Evolutionary conservation across 2,888 invertebrate species (phyloP).

Genomic region (Chelonus formosanus): DNA sequence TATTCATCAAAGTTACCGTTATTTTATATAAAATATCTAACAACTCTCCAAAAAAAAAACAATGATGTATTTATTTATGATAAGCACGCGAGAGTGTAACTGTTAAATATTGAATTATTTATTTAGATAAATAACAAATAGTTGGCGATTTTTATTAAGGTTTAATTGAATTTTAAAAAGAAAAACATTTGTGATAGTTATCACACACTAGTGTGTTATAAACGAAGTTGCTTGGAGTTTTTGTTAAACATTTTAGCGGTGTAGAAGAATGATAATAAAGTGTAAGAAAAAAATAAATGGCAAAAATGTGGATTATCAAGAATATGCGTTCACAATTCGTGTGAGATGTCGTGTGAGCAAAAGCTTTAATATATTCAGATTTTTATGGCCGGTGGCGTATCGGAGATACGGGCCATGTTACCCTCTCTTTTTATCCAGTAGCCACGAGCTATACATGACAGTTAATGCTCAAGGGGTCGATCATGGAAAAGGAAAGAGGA

Average conservation of each 20-base stretch:
- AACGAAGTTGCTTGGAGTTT: too few relatives aligned
- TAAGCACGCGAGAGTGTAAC: background rate
- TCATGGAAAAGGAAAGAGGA: too few relatives aligned
- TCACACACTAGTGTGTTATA: too few relatives aligned
- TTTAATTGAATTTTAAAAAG: too few relatives aligned
- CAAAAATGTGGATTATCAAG: slow-evolving; percentile 42
- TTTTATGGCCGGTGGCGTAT: slow-evolving; percentile 63
- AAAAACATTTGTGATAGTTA: too few relatives aligned
- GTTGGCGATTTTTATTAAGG: too few relatives aligned
- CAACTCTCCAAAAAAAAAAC: background rate
- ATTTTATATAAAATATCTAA: slow-evolving; percentile 10
- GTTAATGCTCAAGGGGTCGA: background rate
- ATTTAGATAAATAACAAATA: too few relatives aligned
- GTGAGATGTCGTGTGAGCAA: slow-evolving; percentile 59
- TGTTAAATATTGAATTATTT: too few relatives aligned
- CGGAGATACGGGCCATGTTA: slow-evolving; percentile 51
- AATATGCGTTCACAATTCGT: slow-evolving; percentile 57
- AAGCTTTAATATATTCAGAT: slow-evolving; percentile 63
- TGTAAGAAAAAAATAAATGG: slow-evolving; percentile 41
- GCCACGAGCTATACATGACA: background rate
- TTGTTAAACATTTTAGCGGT: too few relatives aligned
- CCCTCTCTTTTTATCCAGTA: slow-evolving; percentile 11
- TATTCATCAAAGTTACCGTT: background rate
- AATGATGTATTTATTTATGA: slow-evolving; percentile 27
- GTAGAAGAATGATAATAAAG: too few relatives aligned